A percentile compares a stretch with the other conserved stretches of the same genome.
Evolutionary conservation across 2,113 vertebrate species (phyloP).

Genomic region (Osmerus eperlanus): DNA sequence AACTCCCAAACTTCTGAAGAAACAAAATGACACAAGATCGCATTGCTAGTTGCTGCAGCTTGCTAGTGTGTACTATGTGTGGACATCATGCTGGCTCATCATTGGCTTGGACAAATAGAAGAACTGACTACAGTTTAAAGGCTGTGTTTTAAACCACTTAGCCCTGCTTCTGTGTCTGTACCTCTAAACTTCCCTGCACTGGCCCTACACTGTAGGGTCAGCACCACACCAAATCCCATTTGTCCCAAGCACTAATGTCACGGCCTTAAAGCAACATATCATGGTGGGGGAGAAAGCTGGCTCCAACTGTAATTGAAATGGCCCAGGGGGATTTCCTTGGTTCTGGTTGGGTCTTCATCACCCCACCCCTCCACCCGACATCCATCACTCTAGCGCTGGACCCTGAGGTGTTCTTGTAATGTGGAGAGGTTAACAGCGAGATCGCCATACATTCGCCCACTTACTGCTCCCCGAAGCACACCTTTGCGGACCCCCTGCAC

Average conservation of each 20-base stretch:
- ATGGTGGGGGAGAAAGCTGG: conserved; percentile 53
- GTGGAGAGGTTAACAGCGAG: conserved; percentile 65
- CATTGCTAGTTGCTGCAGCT: neutral
- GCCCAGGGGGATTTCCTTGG: conserved; percentile 67
- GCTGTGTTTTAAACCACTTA: conserved; percentile 7
- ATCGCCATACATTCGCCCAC: conserved; percentile 46
- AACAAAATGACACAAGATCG: conserved; percentile 25
- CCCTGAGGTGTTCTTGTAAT: conserved; percentile 62
- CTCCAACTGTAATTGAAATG: conserved; percentile 75
- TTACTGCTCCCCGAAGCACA: conserved; percentile 44
- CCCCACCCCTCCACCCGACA: conserved; percentile 45
- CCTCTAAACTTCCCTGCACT: conserved; percentile 20
- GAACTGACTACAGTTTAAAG: conserved; percentile 4
- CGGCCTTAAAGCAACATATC: conserved; percentile 67
- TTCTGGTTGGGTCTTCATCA: conserved; percentile 44
- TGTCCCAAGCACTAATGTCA: conserved; percentile 68
- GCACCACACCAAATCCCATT: conserved; percentile 63
- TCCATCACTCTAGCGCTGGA: conserved; percentile 66
- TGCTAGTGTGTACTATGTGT: neutral
- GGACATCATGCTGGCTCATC: conserved; percentile 3
- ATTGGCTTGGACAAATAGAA: conserved; percentile 28
- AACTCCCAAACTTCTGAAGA: conserved; percentile 32
- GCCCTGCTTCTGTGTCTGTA: neutral
- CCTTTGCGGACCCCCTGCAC: conserved; percentile 23
- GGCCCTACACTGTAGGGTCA: conserved; percentile 52